Base-by-base conservation (phyloP, 2,113 vertebrate species). In the Platichthys stellatus region DNA sequence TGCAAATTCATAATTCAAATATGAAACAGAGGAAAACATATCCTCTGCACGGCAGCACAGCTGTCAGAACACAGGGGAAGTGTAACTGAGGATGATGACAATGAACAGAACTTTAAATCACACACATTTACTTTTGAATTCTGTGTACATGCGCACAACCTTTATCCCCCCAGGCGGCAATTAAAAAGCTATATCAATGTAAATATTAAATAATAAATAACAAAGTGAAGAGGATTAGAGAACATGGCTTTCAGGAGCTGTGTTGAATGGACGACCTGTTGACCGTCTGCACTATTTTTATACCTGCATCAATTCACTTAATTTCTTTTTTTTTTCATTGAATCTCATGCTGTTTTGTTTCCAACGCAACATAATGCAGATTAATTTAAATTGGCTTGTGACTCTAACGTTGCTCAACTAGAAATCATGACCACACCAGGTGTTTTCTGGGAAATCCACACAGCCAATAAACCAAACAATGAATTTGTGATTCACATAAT, bases 1-100 rank as follows among this genome's bases (percentile, higher is more conserved):
- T 20, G 78, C 61, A 18, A 85, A 85, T 80, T 62, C 58, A 80
- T 91, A 72, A 88, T 86, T 76, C 76, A 83, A 83, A 82, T 81
- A 57, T 82, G 69, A 84, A 82, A 63, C 57, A 67, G 4, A 20
- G 20, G 54, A 51, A 73, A 53, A 54, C 3, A 54, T 0, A 59
- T 49, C 57, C 54, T 63, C 81, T 73, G 58, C 78, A 69, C 69
- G 47, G 47, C 47, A 83, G 31, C 31, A 31, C 31, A 31, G 31
- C 31, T 31, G 31, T 31, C 31, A 31, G 56, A 72, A 66, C 8
- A 21, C 60, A 76, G 74, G 69, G 31, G 21, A 68, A 76, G 62
- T 65, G 65, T n/a, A 83, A 87, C 13, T 47, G 14, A 47, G 38
- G 59, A 17, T 18, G 73, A 78, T 21, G 47, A 57, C 64, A 71